Percentiles rank a stretch among this genome's conserved stretches.
Evolutionary conservation across 2,113 vertebrate species (phyloP).

Genomic region (Ibidorhyncha struthersii): DNA sequence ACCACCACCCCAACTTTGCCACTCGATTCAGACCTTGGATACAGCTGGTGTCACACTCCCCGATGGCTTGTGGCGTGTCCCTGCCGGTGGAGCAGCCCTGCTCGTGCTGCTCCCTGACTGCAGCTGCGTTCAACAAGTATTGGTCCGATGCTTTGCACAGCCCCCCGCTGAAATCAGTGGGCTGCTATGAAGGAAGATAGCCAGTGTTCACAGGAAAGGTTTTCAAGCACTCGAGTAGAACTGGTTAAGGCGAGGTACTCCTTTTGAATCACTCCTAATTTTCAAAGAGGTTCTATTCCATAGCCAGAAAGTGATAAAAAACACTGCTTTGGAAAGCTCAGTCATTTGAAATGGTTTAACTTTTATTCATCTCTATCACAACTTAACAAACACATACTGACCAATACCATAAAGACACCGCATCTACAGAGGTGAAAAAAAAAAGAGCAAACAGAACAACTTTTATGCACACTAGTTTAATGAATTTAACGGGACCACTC

Average conservation of each 20-base stretch:
- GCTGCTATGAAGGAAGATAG: not conserved
- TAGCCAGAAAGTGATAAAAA: not conserved
- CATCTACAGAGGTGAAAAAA: not conserved
- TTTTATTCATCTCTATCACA: not conserved
- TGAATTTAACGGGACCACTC: not conserved
- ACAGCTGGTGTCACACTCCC: fast-evolving
- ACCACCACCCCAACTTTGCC: not conserved
- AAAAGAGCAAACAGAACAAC: not conserved
- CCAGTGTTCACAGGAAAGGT: not conserved
- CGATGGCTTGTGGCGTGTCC: fast-evolving
- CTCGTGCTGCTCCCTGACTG: not conserved
- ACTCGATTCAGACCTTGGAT: not conserved
- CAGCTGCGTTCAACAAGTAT: not conserved
- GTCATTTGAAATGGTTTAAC: not conserved
- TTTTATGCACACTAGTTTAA: fast-evolving
- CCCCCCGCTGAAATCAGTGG: not conserved
- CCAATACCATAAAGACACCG: not conserved
- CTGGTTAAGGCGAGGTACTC: not conserved
- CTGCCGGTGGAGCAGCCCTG: not conserved
- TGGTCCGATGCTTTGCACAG: not conserved
- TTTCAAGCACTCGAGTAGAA: not conserved
- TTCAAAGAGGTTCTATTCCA: not conserved
- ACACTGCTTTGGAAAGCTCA: not conserved
- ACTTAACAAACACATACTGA: not conserved
- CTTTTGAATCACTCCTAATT: not conserved